Conservation (phyloP, 2,797 vertebrate genomes). For the Phoxinus dragarum region DNA sequence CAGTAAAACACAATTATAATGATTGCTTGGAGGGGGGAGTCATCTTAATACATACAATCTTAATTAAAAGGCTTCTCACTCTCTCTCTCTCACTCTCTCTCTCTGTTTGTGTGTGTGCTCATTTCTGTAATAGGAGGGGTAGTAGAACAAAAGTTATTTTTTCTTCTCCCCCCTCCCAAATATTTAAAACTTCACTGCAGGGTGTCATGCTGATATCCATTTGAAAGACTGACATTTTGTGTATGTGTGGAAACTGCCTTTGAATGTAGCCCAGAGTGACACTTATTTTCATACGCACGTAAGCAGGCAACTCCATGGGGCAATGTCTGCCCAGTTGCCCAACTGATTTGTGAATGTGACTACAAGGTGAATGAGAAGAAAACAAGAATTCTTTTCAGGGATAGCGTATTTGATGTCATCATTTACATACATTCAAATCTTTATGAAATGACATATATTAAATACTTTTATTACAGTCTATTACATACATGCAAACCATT, state of each 20-base stretch:
- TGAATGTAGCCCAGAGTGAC: slow-evolving; percentile 31
- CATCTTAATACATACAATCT: slow-evolving; percentile 53
- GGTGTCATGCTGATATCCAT: slow-evolving; percentile 22
- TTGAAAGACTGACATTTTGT: slow-evolving; percentile 34
- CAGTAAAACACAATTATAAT: slow-evolving; percentile 61
- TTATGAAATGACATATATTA: neutral
- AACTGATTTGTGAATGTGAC: slow-evolving; percentile 24
- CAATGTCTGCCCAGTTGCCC: slow-evolving; percentile 19
- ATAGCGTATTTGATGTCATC: neutral
- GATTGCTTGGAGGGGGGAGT: slow-evolving; percentile 45
- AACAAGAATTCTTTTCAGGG: neutral
- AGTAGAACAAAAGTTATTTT: slow-evolving; percentile 17
- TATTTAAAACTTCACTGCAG: slow-evolving; percentile 20
- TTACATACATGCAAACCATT: neutral
- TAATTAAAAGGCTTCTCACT: slow-evolving; percentile 55
- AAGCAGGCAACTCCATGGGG: slow-evolving; percentile 26
- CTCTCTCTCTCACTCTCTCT: too few species aligned
- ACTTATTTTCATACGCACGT: slow-evolving; percentile 38
- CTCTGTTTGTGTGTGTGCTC: neutral
- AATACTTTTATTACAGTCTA: neutral
- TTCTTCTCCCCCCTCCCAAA: neutral
- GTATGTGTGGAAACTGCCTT: slow-evolving; percentile 24
- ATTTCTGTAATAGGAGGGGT: slow-evolving; percentile 1
- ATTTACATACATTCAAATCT: neutral
- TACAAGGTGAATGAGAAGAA: slow-evolving; percentile 37